These are phyloP conservation scores for Corythoichthys haematopterus DNA, from an alignment of 2,113 vertebrate species.

Conservation along the genomic window DNA sequence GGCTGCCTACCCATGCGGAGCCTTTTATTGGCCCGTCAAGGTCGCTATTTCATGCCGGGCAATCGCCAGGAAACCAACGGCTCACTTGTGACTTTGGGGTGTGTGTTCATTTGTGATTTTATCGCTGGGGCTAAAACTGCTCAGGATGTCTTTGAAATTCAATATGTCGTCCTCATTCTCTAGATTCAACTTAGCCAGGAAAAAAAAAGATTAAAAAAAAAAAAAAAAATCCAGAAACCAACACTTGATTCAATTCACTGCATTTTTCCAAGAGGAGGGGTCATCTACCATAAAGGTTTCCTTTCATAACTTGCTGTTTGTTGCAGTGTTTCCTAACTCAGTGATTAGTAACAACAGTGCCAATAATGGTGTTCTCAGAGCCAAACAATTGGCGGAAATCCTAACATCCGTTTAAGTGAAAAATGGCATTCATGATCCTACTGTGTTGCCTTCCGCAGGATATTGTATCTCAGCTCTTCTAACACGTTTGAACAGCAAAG, in stretches of 20 bases:
- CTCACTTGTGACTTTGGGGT: slow-evolving; percentile 17
- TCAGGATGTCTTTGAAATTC: slow-evolving; percentile 2
- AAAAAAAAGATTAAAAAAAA: not conserved
- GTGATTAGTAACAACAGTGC: slow-evolving; percentile 67
- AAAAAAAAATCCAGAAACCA: not conserved
- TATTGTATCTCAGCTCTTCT: slow-evolving; percentile 49
- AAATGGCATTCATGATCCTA: slow-evolving; percentile 61
- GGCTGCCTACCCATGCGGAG: slow-evolving; percentile 53
- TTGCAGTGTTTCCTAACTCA: slow-evolving; percentile 60
- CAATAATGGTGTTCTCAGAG: slow-evolving; percentile 64
- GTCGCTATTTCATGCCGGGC: slow-evolving; percentile 44
- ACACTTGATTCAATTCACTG: not conserved
- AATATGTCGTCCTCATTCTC: not conserved
- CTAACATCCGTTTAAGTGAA: slow-evolving; percentile 65
- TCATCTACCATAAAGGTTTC: slow-evolving; percentile 48
- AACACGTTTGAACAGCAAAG: slow-evolving; percentile 51
- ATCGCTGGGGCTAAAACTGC: not conserved
- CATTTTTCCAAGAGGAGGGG: slow-evolving; percentile 8
- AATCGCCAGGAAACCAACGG: slow-evolving; percentile 29
- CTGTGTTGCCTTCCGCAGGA: slow-evolving; percentile 64
- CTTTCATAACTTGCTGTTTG: slow-evolving; percentile 64
- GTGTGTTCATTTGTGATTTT: slow-evolving; percentile 4
- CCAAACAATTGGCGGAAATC: slow-evolving; percentile 73
- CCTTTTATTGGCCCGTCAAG: slow-evolving; percentile 60
- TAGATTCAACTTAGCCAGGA: not conserved